phyloP scores from a whole-genome alignment of 2,888 invertebrate genomes.

The Trisateles emortualis region DNA sequence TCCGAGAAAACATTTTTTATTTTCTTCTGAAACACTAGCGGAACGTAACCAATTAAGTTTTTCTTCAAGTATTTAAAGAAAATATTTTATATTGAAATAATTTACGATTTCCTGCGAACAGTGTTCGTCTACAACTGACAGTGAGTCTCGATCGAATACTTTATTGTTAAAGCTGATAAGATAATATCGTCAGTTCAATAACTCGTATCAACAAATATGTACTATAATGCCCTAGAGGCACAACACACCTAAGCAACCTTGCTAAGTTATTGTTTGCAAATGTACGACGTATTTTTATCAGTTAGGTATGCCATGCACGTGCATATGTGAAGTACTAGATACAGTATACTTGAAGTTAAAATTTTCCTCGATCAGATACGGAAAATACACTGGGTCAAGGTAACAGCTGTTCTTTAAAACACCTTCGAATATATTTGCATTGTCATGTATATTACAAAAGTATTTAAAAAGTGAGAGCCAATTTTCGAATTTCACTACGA shows the following conservation, averaged over 20 bases:
- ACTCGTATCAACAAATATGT: conserved; percentile 63
- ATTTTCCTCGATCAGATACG: conserved; percentile 54
- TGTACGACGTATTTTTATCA: conserved; percentile 43
- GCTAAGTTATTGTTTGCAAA: conserved; percentile 60
- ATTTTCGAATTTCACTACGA: conserved; percentile 3
- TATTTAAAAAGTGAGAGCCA: no score
- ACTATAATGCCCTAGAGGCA: conserved; percentile 51
- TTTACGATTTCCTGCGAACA: conserved; percentile 43
- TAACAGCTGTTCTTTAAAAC: conserved; percentile 21
- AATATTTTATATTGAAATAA: conserved; percentile 14
- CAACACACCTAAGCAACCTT: conserved; percentile 41
- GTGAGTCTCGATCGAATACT: conserved; percentile 59
- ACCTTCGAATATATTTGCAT: conserved; percentile 13
- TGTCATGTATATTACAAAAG: not conserved
- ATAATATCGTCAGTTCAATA: conserved; percentile 77
- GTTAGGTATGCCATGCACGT: conserved; percentile 53
- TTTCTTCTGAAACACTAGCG: conserved; percentile 45
- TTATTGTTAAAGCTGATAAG: conserved; percentile 75
- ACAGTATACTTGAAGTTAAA: conserved; percentile 27
- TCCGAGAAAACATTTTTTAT: conserved; percentile 41
- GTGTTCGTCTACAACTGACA: conserved; percentile 54
- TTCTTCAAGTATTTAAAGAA: conserved; percentile 6
- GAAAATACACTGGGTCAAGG: conserved; percentile 66
- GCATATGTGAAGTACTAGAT: conserved; percentile 40
- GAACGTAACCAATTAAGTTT: conserved; percentile 48